Conservation (phyloP, 2,113 vertebrate species). For the Tapirus terrestris region DNA sequence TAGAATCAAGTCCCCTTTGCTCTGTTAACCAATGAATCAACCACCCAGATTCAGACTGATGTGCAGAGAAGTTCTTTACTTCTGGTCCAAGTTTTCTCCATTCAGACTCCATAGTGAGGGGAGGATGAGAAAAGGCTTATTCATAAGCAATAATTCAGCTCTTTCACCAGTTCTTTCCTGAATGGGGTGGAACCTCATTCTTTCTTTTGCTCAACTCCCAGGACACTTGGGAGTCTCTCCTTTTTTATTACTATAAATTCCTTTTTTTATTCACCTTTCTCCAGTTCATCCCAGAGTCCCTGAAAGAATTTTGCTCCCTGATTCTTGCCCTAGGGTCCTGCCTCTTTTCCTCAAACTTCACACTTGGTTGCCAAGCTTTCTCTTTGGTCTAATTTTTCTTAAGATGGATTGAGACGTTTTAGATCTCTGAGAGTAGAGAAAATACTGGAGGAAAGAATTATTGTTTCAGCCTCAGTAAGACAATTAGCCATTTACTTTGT, state of each 20-base stretch:
- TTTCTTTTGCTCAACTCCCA: neutral
- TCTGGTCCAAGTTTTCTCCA: neutral
- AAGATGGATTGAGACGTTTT: neutral
- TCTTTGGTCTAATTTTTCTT: neutral
- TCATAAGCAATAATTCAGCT: fast-evolving
- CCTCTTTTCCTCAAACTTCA: neutral
- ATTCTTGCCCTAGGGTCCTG: neutral
- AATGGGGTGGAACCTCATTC: neutral
- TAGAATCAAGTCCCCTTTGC: neutral
- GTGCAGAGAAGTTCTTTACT: neutral
- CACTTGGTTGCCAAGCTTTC: neutral
- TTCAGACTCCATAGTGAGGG: neutral
- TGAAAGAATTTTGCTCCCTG: neutral
- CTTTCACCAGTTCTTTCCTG: neutral
- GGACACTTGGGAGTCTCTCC: neutral
- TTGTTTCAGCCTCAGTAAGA: neutral
- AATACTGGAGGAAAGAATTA: neutral
- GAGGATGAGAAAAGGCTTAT: neutral
- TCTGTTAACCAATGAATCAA: neutral
- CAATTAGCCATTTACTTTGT: neutral
- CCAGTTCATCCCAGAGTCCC: no score
- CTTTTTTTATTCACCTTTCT: neutral
- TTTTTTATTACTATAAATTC: neutral
- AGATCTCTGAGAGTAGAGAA: neutral
- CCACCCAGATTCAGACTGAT: neutral